These are phyloP conservation scores for Uromys caudimaculatus DNA, from an alignment of 2,797 vertebrate genomes.

Conservation along the genomic window DNA sequence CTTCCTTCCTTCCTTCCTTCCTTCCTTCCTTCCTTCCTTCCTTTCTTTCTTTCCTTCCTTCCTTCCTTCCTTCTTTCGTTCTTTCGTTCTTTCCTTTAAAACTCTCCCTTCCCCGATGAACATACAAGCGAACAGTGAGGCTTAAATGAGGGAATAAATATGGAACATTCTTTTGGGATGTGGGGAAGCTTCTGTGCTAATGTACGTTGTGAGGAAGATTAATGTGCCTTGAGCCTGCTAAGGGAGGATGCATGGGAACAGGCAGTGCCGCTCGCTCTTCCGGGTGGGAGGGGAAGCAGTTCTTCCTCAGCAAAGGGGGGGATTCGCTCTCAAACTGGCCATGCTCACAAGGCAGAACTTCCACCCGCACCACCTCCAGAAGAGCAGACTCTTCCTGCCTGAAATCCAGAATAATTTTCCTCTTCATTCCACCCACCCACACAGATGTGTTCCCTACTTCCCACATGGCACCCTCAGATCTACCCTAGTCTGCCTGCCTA, in stretches of 20 bases:
- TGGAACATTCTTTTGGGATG: background rate
- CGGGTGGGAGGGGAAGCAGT: background rate
- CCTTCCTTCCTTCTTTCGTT: background rate
- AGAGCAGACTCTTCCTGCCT: too few relatives aligned
- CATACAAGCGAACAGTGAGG: background rate
- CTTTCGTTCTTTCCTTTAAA: background rate
- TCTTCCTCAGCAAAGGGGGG: background rate
- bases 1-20: too few relatives aligned
- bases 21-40: background rate
- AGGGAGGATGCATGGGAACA: background rate
- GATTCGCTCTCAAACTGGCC: background rate
- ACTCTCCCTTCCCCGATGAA: background rate
- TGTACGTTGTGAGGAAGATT: background rate
- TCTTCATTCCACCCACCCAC: background rate
- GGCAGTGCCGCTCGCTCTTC: rapidly evolving
- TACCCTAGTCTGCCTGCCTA: background rate
- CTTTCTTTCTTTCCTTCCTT: background rate
- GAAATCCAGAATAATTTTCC: background rate
- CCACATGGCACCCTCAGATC: background rate
- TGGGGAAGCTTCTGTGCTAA: background rate
- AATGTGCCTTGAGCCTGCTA: background rate
- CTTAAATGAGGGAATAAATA: slow-evolving; percentile 42
- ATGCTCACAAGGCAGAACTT: too few relatives aligned
- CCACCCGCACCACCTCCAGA: background rate
- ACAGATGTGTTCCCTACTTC: background rate